A percentile compares a stretch with the other conserved stretches of the same genome.
These are phyloP conservation scores for Chloroclysta siterata DNA, from an alignment of 2,888 invertebrate species.

Conservation along the genomic window DNA sequence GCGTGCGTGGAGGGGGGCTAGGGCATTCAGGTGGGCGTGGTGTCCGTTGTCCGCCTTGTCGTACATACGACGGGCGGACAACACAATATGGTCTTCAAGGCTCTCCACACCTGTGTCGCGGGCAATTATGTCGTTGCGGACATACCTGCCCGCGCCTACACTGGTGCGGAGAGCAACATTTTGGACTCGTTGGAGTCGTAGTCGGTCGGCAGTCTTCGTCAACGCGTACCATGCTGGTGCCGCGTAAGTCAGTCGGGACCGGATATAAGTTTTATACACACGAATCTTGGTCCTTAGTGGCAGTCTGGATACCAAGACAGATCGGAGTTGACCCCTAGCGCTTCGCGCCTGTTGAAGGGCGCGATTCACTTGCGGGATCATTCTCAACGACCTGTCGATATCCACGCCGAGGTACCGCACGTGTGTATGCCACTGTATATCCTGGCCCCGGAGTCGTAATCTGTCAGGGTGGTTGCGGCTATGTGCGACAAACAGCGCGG, in stretches of 20 bases:
- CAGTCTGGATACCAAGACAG: not conserved
- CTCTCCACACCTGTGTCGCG: not conserved
- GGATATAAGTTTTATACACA: not conserved
- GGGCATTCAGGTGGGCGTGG: not conserved
- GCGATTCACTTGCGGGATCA: not conserved
- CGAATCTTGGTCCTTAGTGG: not conserved
- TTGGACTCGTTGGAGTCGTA: not conserved
- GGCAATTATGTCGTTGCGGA: not conserved
- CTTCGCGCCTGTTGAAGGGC: not conserved
- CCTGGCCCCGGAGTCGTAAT: not conserved
- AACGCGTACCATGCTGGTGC: not conserved
- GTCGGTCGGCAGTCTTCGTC: too few species aligned
- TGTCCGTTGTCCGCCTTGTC: constrained; percentile 5
- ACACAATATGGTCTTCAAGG: not conserved
- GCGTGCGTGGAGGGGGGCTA: not conserved
- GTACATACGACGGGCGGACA: not conserved
- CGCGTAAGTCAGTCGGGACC: not conserved
- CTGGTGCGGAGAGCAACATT: not conserved
- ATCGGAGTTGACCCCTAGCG: not conserved
- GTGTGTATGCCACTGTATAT: not conserved
- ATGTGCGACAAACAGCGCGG: not conserved
- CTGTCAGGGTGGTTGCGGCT: too few species aligned
- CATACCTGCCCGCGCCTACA: not conserved
- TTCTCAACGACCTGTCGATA: not conserved
- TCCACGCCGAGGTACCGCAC: not conserved